phyloP scores from a whole-genome alignment of 2,113 vertebrate species.

The Chaetops frenatus region DNA sequence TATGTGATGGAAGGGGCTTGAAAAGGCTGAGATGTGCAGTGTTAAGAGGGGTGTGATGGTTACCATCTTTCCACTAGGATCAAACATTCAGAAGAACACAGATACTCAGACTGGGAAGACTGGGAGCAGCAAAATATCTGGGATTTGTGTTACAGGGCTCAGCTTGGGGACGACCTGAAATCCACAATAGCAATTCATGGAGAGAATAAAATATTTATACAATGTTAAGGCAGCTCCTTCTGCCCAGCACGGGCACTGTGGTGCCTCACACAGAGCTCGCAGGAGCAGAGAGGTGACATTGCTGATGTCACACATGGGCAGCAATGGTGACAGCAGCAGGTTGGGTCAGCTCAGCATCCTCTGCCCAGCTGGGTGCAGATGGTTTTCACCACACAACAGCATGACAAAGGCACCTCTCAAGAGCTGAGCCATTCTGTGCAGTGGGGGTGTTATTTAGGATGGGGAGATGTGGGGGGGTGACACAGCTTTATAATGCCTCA shows the following conservation, averaged over 20 bases:
- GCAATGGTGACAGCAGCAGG: rapidly evolving
- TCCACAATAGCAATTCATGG: rapidly evolving
- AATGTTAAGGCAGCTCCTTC: background rate
- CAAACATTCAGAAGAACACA: background rate
- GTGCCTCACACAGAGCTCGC: background rate
- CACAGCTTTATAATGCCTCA: background rate
- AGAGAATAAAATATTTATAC: background rate
- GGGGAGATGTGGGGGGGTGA: background rate
- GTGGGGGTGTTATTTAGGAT: background rate
- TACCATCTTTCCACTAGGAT: background rate
- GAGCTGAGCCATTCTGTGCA: background rate
- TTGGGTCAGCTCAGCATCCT: background rate
- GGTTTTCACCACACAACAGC: background rate
- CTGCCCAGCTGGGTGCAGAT: background rate
- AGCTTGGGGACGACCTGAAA: background rate
- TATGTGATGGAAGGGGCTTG: background rate
- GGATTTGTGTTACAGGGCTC: background rate
- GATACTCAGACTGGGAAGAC: background rate
- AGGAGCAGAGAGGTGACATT: background rate
- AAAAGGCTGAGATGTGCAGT: background rate
- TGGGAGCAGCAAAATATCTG: background rate
- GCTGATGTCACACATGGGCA: background rate
- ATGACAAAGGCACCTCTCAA: background rate
- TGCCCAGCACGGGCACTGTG: rapidly evolving
- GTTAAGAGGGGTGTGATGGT: background rate